Percentiles rank a stretch among this genome's conserved stretches.
Conservation (phyloP, 1,140 invertebrate genomes). For the Campoletis sonorensis region DNA sequence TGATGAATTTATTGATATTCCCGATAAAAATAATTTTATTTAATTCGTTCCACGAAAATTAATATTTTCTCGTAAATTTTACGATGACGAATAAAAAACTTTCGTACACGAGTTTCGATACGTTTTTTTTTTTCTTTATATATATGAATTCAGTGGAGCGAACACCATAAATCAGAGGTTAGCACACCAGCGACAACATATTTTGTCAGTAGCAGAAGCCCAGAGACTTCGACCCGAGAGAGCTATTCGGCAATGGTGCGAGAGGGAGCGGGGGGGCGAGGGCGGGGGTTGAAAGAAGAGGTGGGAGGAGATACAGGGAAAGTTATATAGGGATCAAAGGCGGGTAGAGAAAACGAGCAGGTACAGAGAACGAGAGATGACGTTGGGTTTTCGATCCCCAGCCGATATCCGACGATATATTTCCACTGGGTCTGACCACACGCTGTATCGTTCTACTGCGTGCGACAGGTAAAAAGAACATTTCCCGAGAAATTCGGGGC, state of each 20-base stretch:
- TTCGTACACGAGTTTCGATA: neutral
- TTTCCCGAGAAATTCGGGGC: too few species aligned
- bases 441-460: too few species aligned
- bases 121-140: neutral
- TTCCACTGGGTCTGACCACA: too few species aligned
- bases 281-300: too few species aligned
- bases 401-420: too few species aligned
- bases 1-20: neutral
- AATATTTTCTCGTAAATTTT: neutral
- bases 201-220: constrained; percentile 42
- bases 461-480: too few species aligned
- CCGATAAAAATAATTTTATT: neutral
- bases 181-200: constrained; percentile 43
- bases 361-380: too few species aligned
- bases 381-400: too few species aligned
- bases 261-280: neutral
- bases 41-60: neutral
- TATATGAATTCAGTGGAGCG: constrained; percentile 20
- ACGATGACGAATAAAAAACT: neutral
- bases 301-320: too few species aligned
- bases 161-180: constrained; percentile 32
- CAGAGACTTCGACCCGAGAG: constrained; percentile 27
- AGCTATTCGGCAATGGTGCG: constrained; percentile 23
- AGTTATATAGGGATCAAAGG: too few species aligned
- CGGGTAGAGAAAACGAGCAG: too few species aligned